These are phyloP conservation scores for Lepidochitona cinerea DNA, from an alignment of 2,888 invertebrate genomes.

Conservation along the genomic window DNA sequence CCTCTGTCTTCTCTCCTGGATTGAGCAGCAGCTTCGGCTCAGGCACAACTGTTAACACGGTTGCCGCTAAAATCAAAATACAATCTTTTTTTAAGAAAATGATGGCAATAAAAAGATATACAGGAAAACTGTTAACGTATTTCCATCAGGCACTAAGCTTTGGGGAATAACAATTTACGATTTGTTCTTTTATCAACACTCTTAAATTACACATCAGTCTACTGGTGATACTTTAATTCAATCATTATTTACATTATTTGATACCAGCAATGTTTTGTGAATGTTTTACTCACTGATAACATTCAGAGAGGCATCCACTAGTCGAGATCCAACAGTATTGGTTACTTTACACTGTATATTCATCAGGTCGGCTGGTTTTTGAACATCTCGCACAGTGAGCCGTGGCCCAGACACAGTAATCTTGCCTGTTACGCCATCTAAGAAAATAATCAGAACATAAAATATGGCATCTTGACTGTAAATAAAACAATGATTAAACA, in stretches of 20 bases:
- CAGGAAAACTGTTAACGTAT: no score
- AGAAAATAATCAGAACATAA: not conserved
- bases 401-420: not conserved
- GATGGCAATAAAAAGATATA: no score
- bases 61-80: conserved; percentile 14
- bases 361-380: conserved; percentile 23
- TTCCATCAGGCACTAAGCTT: no score
- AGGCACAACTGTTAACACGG: not conserved
- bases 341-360: conserved; percentile 27
- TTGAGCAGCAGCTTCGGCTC: not conserved
- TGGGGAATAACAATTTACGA: no score
- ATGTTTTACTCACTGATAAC: conserved; percentile 37
- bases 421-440: not conserved
- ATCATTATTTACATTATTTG: no score
- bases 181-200: no score
- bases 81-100: conserved; percentile 23
- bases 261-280: no score
- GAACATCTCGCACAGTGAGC: conserved; percentile 16
- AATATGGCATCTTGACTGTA: not conserved
- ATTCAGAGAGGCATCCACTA: conserved; percentile 31
- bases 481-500: not conserved
- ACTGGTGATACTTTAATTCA: no score
- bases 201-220: no score
- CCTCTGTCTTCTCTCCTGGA: not conserved
- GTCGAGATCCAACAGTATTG: conserved; percentile 16